Evolutionary conservation across 2,888 invertebrate genomes (phyloP).

Genomic region (Drosophila atroscutellata): DNA sequence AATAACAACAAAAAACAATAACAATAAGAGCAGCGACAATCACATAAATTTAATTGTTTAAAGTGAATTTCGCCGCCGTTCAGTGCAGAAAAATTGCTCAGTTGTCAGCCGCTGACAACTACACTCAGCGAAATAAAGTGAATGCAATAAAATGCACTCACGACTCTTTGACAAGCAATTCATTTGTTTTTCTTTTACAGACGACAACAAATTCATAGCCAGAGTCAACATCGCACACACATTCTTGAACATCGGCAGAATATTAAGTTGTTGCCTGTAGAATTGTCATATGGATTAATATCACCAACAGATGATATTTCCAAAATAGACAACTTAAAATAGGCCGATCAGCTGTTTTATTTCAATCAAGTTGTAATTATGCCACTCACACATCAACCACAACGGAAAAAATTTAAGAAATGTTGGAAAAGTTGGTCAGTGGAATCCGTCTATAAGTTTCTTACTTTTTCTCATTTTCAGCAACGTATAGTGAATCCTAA

Average conservation of each 20-base stretch:
- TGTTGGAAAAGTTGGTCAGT: no score
- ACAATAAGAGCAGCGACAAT: conserved; percentile 45
- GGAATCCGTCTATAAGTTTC: no score
- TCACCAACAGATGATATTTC: no score
- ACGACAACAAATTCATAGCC: background rate
- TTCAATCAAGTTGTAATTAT: no score
- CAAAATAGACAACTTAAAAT: no score
- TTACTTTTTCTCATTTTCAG: no score
- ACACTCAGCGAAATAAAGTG: background rate
- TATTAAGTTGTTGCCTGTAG: no score
- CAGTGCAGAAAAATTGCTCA: conserved; percentile 48
- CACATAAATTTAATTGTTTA: conserved; percentile 77
- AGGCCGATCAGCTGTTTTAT: no score
- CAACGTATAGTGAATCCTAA: no score
- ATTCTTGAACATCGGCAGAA: background rate
- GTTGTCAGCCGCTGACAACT: conserved; percentile 28
- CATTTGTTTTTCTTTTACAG: background rate
- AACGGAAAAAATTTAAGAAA: no score
- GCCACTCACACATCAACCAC: no score
- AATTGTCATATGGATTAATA: no score
- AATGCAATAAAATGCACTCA: background rate
- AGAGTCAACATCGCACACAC: background rate
- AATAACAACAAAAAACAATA: background rate
- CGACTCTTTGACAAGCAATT: background rate
- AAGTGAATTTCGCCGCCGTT: conserved; percentile 71